phyloP scores from a whole-genome alignment of 2,797 vertebrate genomes.

The Sebastes elongatus region DNA sequence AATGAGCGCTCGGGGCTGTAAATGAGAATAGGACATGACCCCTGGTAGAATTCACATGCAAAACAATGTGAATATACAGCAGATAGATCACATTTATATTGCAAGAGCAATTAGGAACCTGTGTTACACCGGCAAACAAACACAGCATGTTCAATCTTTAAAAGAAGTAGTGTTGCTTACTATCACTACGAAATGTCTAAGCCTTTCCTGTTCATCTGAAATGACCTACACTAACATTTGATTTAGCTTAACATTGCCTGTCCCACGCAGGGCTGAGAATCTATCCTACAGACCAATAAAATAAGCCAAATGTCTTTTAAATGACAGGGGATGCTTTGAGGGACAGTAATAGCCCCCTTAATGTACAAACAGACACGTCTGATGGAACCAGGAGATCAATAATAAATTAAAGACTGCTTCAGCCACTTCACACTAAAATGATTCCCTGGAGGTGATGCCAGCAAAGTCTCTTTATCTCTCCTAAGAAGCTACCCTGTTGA shows the following conservation, averaged over 20 bases:
- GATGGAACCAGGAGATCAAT: slow-evolving; percentile 71
- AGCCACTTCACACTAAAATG: slow-evolving; percentile 58
- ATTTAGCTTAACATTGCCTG: slow-evolving; percentile 26
- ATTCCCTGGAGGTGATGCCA: slow-evolving; percentile 51
- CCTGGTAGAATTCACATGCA: slow-evolving; percentile 2
- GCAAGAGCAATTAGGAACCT: not conserved
- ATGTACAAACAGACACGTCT: slow-evolving; percentile 54
- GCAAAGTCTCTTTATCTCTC: slow-evolving; percentile 56
- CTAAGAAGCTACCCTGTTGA: slow-evolving; percentile 29
- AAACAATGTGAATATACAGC: not conserved
- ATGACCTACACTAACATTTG: slow-evolving; percentile 45
- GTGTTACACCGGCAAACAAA: slow-evolving; percentile 8
- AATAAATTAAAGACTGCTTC: slow-evolving; percentile 72
- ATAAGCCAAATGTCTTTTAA: slow-evolving; percentile 48
- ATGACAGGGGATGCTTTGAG: slow-evolving; percentile 56
- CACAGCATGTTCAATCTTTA: slow-evolving; percentile 19
- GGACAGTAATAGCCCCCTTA: slow-evolving; percentile 55
- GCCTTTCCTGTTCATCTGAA: slow-evolving; percentile 13
- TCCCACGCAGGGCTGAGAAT: slow-evolving; percentile 4
- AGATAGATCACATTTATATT: not conserved
- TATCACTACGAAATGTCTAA: not conserved
- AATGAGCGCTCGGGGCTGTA: not conserved
- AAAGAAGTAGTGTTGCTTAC: slow-evolving; percentile 6
- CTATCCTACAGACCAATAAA: slow-evolving; percentile 39
- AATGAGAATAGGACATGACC: slow-evolving; percentile 7